Evolutionary conservation across 1,140 invertebrate species (phyloP).

Genomic region (Dysdera silvatica): DNA sequence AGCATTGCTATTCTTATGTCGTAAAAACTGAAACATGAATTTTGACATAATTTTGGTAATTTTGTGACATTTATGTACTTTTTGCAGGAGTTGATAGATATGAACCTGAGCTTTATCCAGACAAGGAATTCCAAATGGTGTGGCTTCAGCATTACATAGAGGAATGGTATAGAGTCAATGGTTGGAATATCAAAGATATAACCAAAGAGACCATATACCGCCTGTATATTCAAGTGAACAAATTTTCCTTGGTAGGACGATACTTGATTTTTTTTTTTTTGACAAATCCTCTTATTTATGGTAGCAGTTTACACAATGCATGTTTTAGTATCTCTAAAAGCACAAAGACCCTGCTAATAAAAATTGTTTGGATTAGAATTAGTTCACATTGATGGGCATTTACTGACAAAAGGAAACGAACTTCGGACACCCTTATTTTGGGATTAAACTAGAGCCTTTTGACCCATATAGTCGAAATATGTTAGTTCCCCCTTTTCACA

Average conservation of each 20-base stretch:
- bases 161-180: slow-evolving; percentile 37
- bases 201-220: slow-evolving; percentile 54
- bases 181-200: slow-evolving; percentile 28
- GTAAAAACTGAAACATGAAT: no score
- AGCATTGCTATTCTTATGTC: no score
- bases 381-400: not conserved
- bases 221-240: slow-evolving; percentile 68
- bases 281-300: not conserved
- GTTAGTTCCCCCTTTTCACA: no score
- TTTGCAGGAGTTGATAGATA: slow-evolving; percentile 58
- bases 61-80: slow-evolving; percentile 19
- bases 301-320: not conserved
- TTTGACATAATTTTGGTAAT: not conserved
- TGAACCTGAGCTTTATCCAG: slow-evolving; percentile 60
- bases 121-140: slow-evolving; percentile 63
- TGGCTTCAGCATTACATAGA: slow-evolving; percentile 73
- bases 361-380: not conserved
- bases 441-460: not conserved
- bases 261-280: slow-evolving; percentile 3
- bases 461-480: no score
- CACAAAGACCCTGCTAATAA: not conserved
- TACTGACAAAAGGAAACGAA: not conserved
- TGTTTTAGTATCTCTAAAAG: not conserved
- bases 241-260: slow-evolving; percentile 57
- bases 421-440: not conserved